Conservation (phyloP, 2,888 invertebrate genomes). For the Trissolcus brochymenae region DNA sequence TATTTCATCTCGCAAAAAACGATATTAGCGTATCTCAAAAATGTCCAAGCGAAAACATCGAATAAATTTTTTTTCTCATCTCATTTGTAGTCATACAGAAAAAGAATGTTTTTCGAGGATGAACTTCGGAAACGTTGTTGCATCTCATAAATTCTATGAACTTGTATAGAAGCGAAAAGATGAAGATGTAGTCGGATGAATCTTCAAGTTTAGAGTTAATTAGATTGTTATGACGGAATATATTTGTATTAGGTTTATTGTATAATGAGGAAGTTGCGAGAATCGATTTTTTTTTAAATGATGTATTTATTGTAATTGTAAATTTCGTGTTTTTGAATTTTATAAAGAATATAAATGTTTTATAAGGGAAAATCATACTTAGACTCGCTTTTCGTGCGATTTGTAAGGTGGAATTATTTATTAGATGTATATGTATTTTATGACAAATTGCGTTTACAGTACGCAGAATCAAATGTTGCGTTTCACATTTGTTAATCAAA, state of each 20-base stretch:
- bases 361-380: constrained; percentile 20
- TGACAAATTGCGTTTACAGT: constrained; percentile 11
- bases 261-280: constrained; percentile 11
- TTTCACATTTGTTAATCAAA: constrained; percentile 23
- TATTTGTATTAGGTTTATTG: constrained; percentile 32
- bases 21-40: constrained; percentile 20
- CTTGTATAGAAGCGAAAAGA: constrained; percentile 33
- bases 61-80: constrained; percentile 24
- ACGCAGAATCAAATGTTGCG: constrained; percentile 28
- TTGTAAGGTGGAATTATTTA: constrained; percentile 41
- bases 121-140: constrained; percentile 54
- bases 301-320: constrained; percentile 45
- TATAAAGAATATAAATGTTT: constrained; percentile 33
- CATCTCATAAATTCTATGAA: constrained; percentile 45
- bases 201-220: constrained; percentile 22
- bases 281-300: constrained; percentile 27
- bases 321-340: constrained; percentile 31
- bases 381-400: constrained; percentile 26
- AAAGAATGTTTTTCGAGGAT: constrained; percentile 51
- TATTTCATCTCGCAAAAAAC: constrained; percentile 27
- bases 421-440: constrained; percentile 13
- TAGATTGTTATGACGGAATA: constrained; percentile 27
- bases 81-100: constrained; percentile 30
- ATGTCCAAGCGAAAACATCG: constrained; percentile 30
- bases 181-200: constrained; percentile 17